Base-by-base conservation (phyloP, 2,888 invertebrate species). In the Lasioglossum morio region DNA sequence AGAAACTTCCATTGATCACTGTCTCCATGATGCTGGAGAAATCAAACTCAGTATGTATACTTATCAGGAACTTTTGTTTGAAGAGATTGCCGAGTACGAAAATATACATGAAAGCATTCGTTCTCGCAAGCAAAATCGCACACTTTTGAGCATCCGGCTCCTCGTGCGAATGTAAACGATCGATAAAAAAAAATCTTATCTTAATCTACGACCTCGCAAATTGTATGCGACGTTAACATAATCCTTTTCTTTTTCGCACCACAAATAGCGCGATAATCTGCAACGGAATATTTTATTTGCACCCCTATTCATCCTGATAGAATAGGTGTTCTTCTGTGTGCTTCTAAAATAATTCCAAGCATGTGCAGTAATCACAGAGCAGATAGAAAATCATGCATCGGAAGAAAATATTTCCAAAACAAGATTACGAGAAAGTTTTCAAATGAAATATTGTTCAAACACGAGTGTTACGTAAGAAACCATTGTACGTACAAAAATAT, bases 151-250 rank as follows among this genome's bases (percentile, higher is more conserved):
- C 63, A 77, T 69, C 46, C 27, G 34, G 12, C 75, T 82, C 40
- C n/a, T 72, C 30, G 46, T 37, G 27, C 43, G 77, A 72, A 74
- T 70, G 48, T 53, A 48, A 48, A 81, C 16, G 70, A 81, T 76
- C 73, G 77, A 81, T 84, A 82, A 79, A 79, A 79, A 81, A 40
- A 76, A 82, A 84, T 86, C 73, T 86, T 86, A 88, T 88, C 82
- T 69, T 10, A 60, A 79, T 84, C 80, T 74, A 86, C 73, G 73
- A 37, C 79, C 70, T 88, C 76, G 72, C 12, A 40, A 83, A 80
- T 78, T 83, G 40, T 48, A n/a, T 79, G 77, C 76, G 63, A 69
- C 40, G 46, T 46, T 53, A 72, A 72, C 23, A 16, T 34, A 60
- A 48, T 70, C 48, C 72, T 57, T n/a, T 60, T 57, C n/a, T 60